These are phyloP conservation scores for Caenorhabditis macrosperma DNA, from an alignment of 2,888 invertebrate species.

Conservation along the genomic window DNA sequence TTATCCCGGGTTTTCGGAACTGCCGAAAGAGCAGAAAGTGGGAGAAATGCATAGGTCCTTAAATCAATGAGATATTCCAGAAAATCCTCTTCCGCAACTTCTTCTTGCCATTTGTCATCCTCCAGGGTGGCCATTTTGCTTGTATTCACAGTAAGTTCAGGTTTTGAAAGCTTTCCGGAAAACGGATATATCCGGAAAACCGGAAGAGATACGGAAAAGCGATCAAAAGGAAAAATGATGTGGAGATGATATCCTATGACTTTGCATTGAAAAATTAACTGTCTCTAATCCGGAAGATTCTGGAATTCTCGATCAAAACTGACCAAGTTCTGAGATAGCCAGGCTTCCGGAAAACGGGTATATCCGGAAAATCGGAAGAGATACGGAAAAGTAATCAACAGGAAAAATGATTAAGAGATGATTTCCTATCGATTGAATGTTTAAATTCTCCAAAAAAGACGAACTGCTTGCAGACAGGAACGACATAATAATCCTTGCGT, in stretches of 20 bases:
- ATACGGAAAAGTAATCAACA: no score
- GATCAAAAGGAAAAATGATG: no score
- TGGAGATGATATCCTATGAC: no score
- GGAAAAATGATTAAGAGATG: no score
- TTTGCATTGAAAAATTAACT: neutral
- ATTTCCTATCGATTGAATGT: neutral
- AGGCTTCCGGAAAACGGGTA: no score
- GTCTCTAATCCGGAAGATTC: no score
- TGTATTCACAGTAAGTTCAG: constrained; percentile 50
- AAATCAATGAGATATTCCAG: constrained; percentile 23
- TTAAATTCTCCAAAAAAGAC: neutral
- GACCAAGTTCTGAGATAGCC: no score
- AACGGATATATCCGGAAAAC: no score
- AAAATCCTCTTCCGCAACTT: constrained; percentile 63
- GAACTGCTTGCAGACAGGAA: constrained; percentile 56
- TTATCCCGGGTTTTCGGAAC: constrained; percentile 52
- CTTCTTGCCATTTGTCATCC: constrained; percentile 63
- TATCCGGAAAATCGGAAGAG: no score
- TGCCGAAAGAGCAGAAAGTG: constrained; percentile 59
- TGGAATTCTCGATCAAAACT: no score
- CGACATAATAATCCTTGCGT: constrained; percentile 62
- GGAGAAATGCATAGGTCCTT: neutral
- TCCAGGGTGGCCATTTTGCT: constrained; percentile 63
- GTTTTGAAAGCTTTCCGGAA: no score
- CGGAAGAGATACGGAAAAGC: no score